These are phyloP conservation scores for Heliconius melpomene DNA, from an alignment of 1,140 invertebrate species.

Conservation along the genomic window DNA sequence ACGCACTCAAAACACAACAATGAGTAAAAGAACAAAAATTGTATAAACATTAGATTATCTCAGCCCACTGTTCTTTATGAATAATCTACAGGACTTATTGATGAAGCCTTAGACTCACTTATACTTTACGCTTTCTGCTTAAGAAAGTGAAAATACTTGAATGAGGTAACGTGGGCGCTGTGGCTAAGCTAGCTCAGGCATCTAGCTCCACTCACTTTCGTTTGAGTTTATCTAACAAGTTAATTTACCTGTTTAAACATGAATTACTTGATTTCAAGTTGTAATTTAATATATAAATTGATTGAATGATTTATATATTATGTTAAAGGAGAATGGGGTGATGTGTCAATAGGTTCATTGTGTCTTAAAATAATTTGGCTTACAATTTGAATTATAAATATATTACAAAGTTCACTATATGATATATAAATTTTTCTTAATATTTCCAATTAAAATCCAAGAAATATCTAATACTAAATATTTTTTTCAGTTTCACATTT, in stretches of 20 bases:
- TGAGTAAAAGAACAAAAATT: not conserved
- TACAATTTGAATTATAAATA: too few species aligned
- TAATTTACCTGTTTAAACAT: conserved; percentile 10
- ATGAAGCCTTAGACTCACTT: conserved; percentile 2
- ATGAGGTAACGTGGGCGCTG: conserved; percentile 60
- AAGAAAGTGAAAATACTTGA: conserved; percentile 69
- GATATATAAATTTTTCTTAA: too few species aligned
- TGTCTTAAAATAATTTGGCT: not conserved
- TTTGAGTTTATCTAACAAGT: conserved; percentile 34
- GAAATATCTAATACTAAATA: too few species aligned
- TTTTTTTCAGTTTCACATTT: too few species aligned
- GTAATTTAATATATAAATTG: not conserved
- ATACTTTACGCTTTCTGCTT: conserved; percentile 63
- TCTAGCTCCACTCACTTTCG: conserved; percentile 66
- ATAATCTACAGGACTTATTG: conserved; percentile 18
- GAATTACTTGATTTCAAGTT: not conserved
- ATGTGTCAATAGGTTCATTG: not conserved
- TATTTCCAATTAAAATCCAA: too few species aligned
- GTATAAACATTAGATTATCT: too few species aligned
- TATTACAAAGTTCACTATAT: too few species aligned
- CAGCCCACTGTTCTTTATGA: not conserved
- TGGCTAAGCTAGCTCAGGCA: conserved; percentile 51
- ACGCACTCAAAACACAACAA: not conserved
- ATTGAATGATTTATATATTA: not conserved
- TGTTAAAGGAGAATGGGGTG: not conserved